Percentiles rank a stretch among this genome's conserved stretches.
Evolutionary conservation across 2,888 invertebrate species (phyloP).

Genomic region (Endotricha flammealis): DNA sequence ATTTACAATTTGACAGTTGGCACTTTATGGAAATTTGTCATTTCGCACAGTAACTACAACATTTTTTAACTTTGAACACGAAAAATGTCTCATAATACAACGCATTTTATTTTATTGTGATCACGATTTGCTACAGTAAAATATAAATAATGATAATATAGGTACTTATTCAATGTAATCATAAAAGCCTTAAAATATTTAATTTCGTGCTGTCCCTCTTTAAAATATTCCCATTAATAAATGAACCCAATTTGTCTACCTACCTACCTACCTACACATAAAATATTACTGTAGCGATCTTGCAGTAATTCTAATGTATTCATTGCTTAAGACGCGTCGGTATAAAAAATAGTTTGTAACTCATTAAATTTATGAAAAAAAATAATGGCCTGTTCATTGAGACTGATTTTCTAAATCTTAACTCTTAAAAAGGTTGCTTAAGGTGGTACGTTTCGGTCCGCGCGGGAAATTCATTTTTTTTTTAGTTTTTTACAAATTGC

Average conservation of each 20-base stretch:
- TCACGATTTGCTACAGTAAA: too few species aligned
- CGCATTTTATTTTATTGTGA: too few species aligned
- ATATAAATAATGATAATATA: too few species aligned
- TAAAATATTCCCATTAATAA: too few species aligned
- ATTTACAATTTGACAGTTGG: constrained; percentile 12
- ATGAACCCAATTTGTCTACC: too few species aligned
- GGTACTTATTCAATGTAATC: too few species aligned
- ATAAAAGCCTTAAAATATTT: too few species aligned
- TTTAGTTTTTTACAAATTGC: too few species aligned
- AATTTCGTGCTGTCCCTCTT: too few species aligned
- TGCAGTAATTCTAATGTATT: constrained; percentile 5
- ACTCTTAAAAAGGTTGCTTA: constrained; percentile 51
- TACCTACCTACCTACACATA: constrained; percentile 12
- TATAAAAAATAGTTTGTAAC: constrained; percentile 46
- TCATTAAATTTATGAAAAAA: constrained; percentile 46
- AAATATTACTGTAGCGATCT: neutral
- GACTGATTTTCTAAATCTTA: constrained; percentile 75
- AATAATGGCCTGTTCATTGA: constrained; percentile 74
- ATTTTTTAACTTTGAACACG: constrained; percentile 19
- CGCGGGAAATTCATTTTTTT: too few species aligned
- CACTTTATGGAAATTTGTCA: constrained; percentile 14
- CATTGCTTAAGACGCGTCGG: constrained; percentile 32
- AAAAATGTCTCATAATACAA: too few species aligned
- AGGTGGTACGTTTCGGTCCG: too few species aligned
- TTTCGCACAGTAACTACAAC: constrained; percentile 21